Evolutionary conservation across 2,113 vertebrate species (phyloP).

Genomic region (Myiagra hebetior): DNA sequence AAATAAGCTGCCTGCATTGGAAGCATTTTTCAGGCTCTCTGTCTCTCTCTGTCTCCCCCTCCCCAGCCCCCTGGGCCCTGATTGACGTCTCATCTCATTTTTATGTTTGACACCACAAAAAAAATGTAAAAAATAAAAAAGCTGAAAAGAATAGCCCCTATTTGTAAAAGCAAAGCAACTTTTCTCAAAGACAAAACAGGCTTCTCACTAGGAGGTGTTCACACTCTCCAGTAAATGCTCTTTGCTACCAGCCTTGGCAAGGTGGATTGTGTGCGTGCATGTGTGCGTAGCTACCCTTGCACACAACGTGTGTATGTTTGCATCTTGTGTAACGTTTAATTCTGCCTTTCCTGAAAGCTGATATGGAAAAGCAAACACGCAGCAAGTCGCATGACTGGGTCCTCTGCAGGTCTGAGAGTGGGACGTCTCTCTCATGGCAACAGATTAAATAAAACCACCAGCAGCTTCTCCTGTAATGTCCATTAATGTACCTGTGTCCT

Average conservation of each 20-base stretch:
- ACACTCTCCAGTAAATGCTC: neutral
- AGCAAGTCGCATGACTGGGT: fast-evolving
- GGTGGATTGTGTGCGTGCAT: too few relatives aligned
- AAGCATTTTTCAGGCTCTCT: conserved; percentile 47
- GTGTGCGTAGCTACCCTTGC: neutral
- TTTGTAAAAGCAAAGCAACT: conserved; percentile 21
- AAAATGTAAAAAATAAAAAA: neutral
- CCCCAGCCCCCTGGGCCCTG: neutral
- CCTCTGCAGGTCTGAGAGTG: neutral
- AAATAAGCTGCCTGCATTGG: neutral
- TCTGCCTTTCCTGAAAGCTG: neutral
- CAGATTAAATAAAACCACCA: neutral
- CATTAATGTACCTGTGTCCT: neutral
- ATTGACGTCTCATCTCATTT: neutral
- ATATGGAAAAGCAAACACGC: neutral
- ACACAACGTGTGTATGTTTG: fast-evolving
- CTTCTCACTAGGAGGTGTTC: neutral
- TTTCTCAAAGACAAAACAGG: neutral
- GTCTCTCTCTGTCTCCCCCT: neutral
- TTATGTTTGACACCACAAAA: conserved; percentile 27
- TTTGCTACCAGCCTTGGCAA: neutral
- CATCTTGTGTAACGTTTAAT: neutral
- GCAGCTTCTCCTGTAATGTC: neutral
- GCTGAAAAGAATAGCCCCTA: neutral
- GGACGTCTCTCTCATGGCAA: neutral